Evolutionary conservation across 2,113 vertebrate species (phyloP).

Genomic region (Neomonachus schauinslandi): DNA sequence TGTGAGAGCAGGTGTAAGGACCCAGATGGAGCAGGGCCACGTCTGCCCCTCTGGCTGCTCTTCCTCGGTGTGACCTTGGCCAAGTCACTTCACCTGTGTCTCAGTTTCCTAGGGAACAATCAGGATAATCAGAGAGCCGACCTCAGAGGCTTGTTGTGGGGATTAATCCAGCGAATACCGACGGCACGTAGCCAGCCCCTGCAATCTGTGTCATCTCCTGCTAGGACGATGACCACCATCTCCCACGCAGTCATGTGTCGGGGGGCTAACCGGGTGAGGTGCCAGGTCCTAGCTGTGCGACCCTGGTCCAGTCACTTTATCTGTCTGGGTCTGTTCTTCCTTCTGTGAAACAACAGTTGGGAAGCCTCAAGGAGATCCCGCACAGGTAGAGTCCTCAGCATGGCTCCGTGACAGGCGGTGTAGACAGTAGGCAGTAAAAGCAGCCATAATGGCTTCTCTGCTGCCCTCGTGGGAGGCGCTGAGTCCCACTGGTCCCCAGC

Average conservation of each 20-base stretch:
- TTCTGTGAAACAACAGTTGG: neutral
- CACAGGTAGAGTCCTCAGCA: neutral
- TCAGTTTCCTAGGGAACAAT: neutral
- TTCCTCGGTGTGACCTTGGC: neutral
- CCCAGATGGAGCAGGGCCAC: neutral
- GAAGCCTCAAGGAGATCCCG: neutral
- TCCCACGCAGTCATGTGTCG: rapidly evolving
- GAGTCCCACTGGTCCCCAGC: neutral
- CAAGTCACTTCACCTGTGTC: neutral
- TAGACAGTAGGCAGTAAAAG: neutral
- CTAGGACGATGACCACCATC: too few species aligned
- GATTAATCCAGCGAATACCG: neutral
- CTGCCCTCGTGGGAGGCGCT: neutral
- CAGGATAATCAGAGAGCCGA: neutral
- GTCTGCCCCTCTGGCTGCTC: neutral
- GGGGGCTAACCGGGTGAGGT: neutral
- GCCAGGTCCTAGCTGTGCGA: neutral
- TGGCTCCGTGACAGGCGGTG: rapidly evolving
- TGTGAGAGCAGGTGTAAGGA: neutral
- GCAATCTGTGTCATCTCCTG: rapidly evolving
- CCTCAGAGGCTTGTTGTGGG: neutral
- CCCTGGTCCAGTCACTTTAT: neutral
- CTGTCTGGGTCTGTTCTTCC: neutral
- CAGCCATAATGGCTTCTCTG: neutral
- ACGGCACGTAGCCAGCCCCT: rapidly evolving